These are phyloP conservation scores for Jordanella pulchra DNA, from an alignment of 2,797 vertebrate species.

Conservation along the genomic window DNA sequence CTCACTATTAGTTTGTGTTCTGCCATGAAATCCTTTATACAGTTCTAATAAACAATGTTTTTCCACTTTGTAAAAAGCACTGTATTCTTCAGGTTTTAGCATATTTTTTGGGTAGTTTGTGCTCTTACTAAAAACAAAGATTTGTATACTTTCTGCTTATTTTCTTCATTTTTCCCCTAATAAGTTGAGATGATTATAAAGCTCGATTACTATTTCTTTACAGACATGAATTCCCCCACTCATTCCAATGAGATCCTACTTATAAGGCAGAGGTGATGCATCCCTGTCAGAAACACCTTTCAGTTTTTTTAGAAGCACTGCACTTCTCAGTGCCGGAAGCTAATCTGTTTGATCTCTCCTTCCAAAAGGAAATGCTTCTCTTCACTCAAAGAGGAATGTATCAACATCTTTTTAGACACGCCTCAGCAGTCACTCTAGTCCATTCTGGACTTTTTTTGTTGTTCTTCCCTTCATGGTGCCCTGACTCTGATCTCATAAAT, in stretches of 20 bases:
- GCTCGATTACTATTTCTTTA: constrained; percentile 24
- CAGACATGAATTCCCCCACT: constrained; percentile 21
- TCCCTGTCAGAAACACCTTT: constrained; percentile 40
- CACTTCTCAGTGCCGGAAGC: constrained; percentile 55
- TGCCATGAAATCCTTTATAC: constrained; percentile 65
- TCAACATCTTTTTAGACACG: constrained; percentile 68
- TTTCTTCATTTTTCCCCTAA: constrained; percentile 8
- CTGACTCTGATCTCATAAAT: constrained; percentile 42
- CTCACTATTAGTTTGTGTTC: too few relatives aligned
- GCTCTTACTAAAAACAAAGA: constrained; percentile 9
- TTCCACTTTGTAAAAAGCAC: constrained; percentile 23
- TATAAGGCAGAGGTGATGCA: constrained; percentile 40
- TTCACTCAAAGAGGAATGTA: constrained; percentile 61
- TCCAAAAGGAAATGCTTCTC: constrained; percentile 65
- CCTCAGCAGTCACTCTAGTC: constrained; percentile 65
- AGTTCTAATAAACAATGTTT: constrained; percentile 54
- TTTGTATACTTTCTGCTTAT: constrained; percentile 4
- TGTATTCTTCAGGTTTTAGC: constrained; percentile 26
- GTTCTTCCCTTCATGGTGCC: constrained; percentile 41
- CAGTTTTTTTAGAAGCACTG: constrained; percentile 48
- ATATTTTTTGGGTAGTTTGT: constrained; percentile 25
- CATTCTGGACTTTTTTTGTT: constrained; percentile 16
- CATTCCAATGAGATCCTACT: constrained; percentile 18
- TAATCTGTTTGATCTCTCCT: constrained; percentile 73
- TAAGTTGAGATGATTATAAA: constrained; percentile 15